Conservation (phyloP, 1,140 invertebrate species). For the Melanaphis sacchari region DNA sequence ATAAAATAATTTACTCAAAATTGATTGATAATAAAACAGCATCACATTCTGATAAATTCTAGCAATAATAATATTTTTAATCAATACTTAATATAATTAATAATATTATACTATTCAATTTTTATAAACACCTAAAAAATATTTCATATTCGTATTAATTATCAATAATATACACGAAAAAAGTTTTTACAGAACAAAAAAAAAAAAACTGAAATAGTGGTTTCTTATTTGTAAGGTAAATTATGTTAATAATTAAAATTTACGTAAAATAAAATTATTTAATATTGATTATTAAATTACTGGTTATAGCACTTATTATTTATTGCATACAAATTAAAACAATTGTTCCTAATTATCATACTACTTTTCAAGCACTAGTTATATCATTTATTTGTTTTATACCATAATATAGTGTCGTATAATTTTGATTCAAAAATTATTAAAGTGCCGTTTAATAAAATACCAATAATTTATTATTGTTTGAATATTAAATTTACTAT, state of each 20-base stretch:
- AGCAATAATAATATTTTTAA: neutral
- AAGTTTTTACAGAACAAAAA: neutral
- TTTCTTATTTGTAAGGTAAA: neutral
- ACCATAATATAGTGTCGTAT: neutral
- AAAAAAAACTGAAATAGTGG: neutral
- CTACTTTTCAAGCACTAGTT: neutral
- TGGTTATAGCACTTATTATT: neutral
- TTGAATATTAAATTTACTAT: too few relatives aligned
- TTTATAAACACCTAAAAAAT: neutral
- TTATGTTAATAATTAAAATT: neutral
- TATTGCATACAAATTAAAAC: neutral
- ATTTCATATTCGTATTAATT: neutral
- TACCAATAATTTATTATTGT: neutral
- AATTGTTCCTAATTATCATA: neutral
- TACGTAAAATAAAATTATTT: neutral
- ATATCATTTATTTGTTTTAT: neutral
- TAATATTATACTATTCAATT: neutral
- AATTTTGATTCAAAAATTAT: neutral
- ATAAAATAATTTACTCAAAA: too few relatives aligned
- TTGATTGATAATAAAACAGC: too few relatives aligned
- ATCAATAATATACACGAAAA: neutral
- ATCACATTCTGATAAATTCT: too few relatives aligned
- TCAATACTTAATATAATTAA: too few relatives aligned
- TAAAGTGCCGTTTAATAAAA: neutral
- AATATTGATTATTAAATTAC: neutral